These are phyloP conservation scores for Caenorhabditis brenneri DNA, from an alignment of 1,140 invertebrate genomes.

Conservation along the genomic window DNA sequence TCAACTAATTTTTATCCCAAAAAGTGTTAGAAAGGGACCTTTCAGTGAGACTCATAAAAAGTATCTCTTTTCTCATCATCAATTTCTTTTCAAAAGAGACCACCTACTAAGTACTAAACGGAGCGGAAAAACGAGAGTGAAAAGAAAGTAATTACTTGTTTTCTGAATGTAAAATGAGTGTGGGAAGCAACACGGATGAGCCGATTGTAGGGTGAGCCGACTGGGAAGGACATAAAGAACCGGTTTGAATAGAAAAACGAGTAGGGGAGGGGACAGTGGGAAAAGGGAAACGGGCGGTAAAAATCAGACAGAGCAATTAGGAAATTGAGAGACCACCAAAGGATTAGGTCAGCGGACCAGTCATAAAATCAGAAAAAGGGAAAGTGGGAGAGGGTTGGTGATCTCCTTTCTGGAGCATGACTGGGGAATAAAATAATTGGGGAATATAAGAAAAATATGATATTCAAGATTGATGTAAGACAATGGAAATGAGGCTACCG, in stretches of 20 bases:
- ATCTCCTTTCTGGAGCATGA: too few relatives aligned
- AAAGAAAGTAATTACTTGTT: conserved; percentile 24
- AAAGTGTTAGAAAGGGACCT: neutral
- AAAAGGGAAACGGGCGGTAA: conserved; percentile 9
- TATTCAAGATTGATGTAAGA: too few relatives aligned
- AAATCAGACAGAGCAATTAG: conserved; percentile 13
- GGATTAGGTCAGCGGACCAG: neutral
- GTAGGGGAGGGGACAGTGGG: neutral
- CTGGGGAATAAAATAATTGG: neutral
- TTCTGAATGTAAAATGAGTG: conserved; percentile 15
- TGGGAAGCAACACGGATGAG: conserved; percentile 30
- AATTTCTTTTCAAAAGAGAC: neutral
- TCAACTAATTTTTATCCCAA: neutral
- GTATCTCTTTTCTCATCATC: neutral
- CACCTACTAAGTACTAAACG: conserved; percentile 12
- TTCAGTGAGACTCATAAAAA: neutral
- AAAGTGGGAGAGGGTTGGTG: neutral
- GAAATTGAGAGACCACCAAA: neutral
- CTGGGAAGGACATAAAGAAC: neutral
- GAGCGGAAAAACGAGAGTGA: neutral
- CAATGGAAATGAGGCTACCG: too few relatives aligned
- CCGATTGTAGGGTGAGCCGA: neutral
- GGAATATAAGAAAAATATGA: neutral
- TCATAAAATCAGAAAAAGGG: neutral
- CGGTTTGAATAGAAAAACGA: conserved; percentile 11